Evolutionary conservation across 2,888 invertebrate genomes (phyloP).

Genomic region (Lycaena phlaeas): DNA sequence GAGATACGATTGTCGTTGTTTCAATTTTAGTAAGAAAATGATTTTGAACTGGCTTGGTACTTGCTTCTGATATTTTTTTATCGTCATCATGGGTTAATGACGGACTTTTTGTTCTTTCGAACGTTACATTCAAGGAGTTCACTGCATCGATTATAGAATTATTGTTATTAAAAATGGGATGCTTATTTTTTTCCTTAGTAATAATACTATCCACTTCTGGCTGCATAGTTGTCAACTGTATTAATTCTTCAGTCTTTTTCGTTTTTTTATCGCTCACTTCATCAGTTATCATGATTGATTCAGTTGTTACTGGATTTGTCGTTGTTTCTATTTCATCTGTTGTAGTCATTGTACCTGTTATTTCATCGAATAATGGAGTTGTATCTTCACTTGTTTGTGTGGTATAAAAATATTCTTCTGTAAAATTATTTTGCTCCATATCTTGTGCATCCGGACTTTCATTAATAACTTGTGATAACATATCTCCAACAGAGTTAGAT

Average conservation of each 20-base stretch:
- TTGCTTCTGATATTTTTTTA: neutral
- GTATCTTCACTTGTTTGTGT: constrained; percentile 25
- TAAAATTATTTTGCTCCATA: constrained; percentile 14
- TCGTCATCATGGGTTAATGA: neutral
- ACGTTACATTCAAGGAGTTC: neutral
- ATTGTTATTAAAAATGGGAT: neutral
- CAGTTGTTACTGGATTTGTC: neutral
- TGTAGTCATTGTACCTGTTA: constrained; percentile 12
- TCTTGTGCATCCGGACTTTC: constrained; percentile 23
- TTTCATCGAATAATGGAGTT: constrained; percentile 21
- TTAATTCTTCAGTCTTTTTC: constrained; percentile 13
- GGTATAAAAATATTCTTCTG: constrained; percentile 19
- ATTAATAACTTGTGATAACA: constrained; percentile 62
- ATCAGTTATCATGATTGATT: neutral
- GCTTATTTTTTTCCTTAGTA: neutral
- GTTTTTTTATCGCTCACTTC: constrained; percentile 3
- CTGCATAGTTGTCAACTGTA: neutral
- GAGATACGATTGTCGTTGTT: neutral
- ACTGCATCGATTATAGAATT: neutral
- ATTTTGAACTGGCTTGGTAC: neutral
- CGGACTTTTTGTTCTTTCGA: neutral
- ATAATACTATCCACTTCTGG: constrained; percentile 11
- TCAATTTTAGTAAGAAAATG: neutral
- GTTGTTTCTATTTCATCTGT: constrained; percentile 16
- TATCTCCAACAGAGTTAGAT: constrained; percentile 60